phyloP scores from a whole-genome alignment of 2,113 vertebrate species.

The Otus sunia region DNA sequence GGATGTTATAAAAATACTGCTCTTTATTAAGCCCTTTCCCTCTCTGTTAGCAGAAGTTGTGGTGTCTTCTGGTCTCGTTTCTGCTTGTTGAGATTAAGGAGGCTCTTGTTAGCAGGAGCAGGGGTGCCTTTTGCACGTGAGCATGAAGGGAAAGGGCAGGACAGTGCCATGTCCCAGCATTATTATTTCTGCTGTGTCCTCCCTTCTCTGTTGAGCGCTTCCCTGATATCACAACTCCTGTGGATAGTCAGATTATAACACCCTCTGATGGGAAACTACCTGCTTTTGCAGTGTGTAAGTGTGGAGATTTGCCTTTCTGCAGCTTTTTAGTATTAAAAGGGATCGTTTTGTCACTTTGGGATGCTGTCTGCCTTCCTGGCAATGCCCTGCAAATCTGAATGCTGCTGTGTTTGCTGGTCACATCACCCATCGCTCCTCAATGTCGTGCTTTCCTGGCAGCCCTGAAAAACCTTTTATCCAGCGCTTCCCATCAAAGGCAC shows the following conservation, averaged over 20 bases:
- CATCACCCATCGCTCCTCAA: rapidly evolving
- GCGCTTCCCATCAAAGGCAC: background rate
- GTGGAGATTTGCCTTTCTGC: background rate
- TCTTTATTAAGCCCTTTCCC: background rate
- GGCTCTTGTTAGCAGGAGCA: background rate
- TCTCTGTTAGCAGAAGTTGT: background rate
- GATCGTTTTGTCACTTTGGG: background rate
- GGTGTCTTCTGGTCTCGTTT: background rate
- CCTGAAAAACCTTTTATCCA: background rate
- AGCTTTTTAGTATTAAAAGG: background rate
- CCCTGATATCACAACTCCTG: background rate
- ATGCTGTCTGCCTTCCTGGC: background rate
- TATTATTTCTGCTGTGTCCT: background rate
- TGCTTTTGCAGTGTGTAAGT: background rate
- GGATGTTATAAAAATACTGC: background rate
- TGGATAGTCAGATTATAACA: background rate
- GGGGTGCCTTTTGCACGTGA: background rate
- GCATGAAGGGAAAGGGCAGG: background rate
- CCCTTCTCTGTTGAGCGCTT: background rate
- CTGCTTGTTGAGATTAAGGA: background rate
- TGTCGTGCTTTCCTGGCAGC: background rate
- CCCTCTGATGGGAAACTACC: background rate
- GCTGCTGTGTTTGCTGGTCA: background rate
- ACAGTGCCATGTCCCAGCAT: rapidly evolving
- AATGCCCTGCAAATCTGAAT: background rate